Base-by-base conservation (phyloP, 2,113 vertebrate genomes). In the Ameiurus melas region DNA sequence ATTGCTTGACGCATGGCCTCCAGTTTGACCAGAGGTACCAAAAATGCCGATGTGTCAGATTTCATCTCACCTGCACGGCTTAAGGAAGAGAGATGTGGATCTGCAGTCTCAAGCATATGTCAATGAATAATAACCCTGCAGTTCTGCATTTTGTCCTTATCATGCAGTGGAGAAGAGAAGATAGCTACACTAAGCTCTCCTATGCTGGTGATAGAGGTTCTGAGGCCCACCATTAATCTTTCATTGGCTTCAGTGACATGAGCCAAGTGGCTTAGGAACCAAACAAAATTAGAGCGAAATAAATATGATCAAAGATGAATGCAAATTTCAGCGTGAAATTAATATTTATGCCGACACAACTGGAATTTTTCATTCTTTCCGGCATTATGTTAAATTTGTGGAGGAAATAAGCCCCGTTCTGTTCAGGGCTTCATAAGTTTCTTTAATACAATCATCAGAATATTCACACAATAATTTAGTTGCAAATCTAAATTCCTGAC, bases 251-350 rank as follows among this genome's bases (percentile, higher is more conserved):
- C 70, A 88, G 90, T 90, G 82, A 90, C 85, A 89, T 39, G 66
- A 87, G 83, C 84, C 91, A 81, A 90, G 87, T 86, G 73, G 75
- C 83, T 85, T 71, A 73, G 85, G 82, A 86, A 90, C 79, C 88
- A 73, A 57, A 85, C 33, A 89, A 91, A 91, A 90, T 84, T 80
- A 88, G 87, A 88, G 89, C 82, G 80, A 89, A 71, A 90, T 82
- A 90, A 92, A 92, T 90, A 88, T 71, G 90, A 92, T 92, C 91
- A 93, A 92, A 92, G 88, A 66, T 84, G 55, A 87, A 92, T 92
- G 89, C 89, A 89, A 92, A 91, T 91, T 86, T 93, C 86, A 91
- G 88, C 84, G 68, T 39, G 70, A 91, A 92, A 93, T 92, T 81
- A 90, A 93, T 93, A 92, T 93, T 92, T 91, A 93, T 92, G 84